These are phyloP conservation scores for Cydia fagiglandana DNA, from an alignment of 1,140 invertebrate species.

Conservation along the genomic window DNA sequence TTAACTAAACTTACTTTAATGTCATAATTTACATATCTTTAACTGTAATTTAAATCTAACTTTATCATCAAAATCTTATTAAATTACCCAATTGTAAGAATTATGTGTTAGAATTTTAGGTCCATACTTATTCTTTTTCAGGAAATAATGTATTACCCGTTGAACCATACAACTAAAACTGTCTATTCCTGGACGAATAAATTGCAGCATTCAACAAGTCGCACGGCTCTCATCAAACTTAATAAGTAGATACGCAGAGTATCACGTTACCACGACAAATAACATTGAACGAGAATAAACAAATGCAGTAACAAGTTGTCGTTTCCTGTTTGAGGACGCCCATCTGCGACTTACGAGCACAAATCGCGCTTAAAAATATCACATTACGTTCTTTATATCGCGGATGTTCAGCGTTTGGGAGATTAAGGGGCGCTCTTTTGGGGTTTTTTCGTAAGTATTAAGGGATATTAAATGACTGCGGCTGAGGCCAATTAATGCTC, in stretches of 20 bases:
- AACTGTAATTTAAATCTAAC: too few species aligned
- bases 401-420: conserved; percentile 64
- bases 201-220: background rate
- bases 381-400: conserved; percentile 58
- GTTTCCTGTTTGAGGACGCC: conserved; percentile 67
- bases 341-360: conserved; percentile 57
- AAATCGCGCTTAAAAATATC: conserved; percentile 73
- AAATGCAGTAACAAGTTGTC: conserved; percentile 62
- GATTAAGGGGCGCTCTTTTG: conserved; percentile 63
- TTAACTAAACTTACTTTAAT: too few species aligned
- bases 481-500: conserved; percentile 70
- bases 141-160: too few species aligned
- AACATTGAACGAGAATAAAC: conserved; percentile 40
- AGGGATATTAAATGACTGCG: conserved; percentile 68
- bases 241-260: conserved; percentile 19
- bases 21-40: too few species aligned
- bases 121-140: too few species aligned
- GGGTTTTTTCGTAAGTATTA: conserved; percentile 55
- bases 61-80: too few species aligned
- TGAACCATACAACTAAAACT: too few species aligned
- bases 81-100: too few species aligned
- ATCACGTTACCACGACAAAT: conserved; percentile 18
- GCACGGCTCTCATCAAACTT: conserved; percentile 4
- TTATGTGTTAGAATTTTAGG: too few species aligned
- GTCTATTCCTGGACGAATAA: background rate